Evolutionary conservation across 2,797 vertebrate species (phyloP), one percentile per base, ranked within the genome.

Genomic region (Diglossa cyanea): DNA sequence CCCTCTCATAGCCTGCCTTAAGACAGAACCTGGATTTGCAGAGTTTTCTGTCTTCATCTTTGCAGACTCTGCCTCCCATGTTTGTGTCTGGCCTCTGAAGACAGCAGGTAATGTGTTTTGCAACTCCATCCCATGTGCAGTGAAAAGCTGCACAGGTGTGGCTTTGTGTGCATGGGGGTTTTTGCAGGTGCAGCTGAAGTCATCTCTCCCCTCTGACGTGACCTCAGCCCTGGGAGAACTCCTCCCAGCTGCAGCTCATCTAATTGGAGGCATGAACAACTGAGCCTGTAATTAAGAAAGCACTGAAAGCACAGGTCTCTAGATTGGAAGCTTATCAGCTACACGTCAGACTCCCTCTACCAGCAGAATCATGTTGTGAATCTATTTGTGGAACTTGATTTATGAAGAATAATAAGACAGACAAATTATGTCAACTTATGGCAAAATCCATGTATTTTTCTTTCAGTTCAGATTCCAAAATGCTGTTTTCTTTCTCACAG

Each of bases 341-440:
- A 18, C 35, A 90, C 0, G 5, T 89, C 87, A 95, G 85, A 68
- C 50, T 91, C 61, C 28, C 40, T 90, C 61, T 58, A 91, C 72
- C 70, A 88, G 90, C 88, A 94, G 42, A 90, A 72, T 93, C 91
- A 78, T 90, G 88, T 84, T 79, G 74, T 37, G 90, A 94, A 88
- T 91, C 78, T 96, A 73, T 96, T 93, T 92, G 74, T 83, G 75
- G 88, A 90, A 86, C 37, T 76, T 95, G 95, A 95, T 94, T 96
- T 95, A 93, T 93, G 82, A 91, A 93, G 82, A 91, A 87, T 80
- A 92, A 50, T 82, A 78, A 84, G 16, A 67, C 19, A 77, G 72
- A 84, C 51, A 97, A 95, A 88, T 96, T 94, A 95, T 83, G 92
- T 96, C 96, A 95, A 58, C 48, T 86, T 75, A 91, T 92, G 94